These are phyloP conservation scores for Ranitomeya variabilis DNA, from an alignment of 2,113 vertebrate genomes.

Conservation along the genomic window DNA sequence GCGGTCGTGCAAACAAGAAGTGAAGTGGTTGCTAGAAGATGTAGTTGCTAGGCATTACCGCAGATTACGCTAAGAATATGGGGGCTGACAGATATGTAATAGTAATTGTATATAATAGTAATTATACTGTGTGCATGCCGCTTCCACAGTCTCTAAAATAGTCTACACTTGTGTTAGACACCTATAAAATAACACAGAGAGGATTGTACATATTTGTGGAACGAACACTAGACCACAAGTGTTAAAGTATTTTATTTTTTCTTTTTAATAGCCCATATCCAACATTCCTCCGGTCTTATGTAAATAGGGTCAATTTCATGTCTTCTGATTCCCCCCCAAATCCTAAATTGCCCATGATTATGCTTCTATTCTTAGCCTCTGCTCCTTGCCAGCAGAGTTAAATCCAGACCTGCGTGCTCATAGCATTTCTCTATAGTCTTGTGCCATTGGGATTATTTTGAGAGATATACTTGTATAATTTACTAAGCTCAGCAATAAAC, in stretches of 20 bases:
- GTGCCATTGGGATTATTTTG: neutral
- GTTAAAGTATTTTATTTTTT: slow-evolving; percentile 11
- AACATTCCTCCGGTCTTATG: neutral
- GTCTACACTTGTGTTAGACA: neutral
- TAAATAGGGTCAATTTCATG: slow-evolving; percentile 19
- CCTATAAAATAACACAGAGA: neutral
- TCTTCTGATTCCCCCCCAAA: slow-evolving; percentile 17
- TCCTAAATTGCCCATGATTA: neutral
- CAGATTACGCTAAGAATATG: neutral
- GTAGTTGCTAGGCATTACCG: neutral
- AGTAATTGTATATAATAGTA: neutral
- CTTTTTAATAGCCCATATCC: slow-evolving; percentile 10
- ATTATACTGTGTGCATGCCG: neutral
- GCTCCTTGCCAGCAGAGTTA: neutral
- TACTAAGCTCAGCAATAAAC: neutral
- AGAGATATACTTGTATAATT: slow-evolving; percentile 1
- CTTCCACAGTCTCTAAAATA: neutral
- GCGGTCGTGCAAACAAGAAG: neutral
- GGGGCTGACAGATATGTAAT: neutral
- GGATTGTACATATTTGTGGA: neutral
- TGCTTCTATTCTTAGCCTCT: neutral
- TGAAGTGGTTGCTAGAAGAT: neutral
- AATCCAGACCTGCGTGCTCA: neutral
- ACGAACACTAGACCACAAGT: slow-evolving; percentile 9
- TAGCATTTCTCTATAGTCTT: neutral